Conservation (phyloP, 2,888 invertebrate genomes). For the Agrotis segetum region DNA sequence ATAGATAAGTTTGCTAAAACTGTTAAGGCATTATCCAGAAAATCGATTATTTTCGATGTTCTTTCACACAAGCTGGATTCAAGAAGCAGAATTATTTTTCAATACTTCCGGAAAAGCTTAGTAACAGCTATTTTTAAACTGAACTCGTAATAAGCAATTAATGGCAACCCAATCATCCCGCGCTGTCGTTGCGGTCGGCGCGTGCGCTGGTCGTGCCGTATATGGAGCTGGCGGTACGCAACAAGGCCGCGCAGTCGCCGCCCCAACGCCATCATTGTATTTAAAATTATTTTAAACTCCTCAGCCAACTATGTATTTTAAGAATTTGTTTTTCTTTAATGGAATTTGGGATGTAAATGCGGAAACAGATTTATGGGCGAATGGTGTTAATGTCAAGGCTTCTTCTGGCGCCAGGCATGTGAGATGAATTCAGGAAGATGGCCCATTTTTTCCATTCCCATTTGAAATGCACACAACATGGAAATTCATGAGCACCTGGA, state of each 20-base stretch:
- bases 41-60: constrained; percentile 15
- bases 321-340: constrained; percentile 6
- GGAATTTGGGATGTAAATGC: constrained; percentile 18
- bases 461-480: too few relatives aligned
- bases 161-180: constrained; percentile 40
- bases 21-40: neutral
- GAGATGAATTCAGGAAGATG: neutral
- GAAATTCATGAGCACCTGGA: too few relatives aligned
- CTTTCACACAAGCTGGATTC: neutral
- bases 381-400: constrained; percentile 6
- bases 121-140: constrained; percentile 24
- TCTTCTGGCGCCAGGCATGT: neutral
- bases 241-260: constrained; percentile 80
- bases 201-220: constrained; percentile 72
- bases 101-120: neutral
- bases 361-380: constrained; percentile 11
- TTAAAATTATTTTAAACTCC: constrained; percentile 55
- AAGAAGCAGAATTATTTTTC: constrained; percentile 3
- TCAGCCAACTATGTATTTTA: constrained; percentile 16
- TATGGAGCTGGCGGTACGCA: constrained; percentile 73
- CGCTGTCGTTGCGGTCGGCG: constrained; percentile 58
- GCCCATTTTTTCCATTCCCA: neutral
- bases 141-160: constrained; percentile 39
- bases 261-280: constrained; percentile 64
- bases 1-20: constrained; percentile 5